Evolutionary conservation across 1,140 invertebrate genomes (phyloP).

Genomic region (Sarcophaga bullata): DNA sequence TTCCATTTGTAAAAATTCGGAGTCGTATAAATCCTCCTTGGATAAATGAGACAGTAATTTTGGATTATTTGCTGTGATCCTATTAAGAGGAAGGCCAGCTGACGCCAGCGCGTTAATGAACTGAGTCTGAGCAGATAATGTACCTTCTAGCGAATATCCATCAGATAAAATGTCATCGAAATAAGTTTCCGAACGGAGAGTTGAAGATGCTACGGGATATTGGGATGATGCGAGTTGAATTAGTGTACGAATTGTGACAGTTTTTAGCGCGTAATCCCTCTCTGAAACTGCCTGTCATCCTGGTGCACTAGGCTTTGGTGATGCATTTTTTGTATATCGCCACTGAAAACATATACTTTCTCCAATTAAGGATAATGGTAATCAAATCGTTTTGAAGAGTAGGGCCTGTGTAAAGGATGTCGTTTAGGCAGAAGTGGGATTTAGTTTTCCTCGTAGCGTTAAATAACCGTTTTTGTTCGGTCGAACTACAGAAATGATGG

Average conservation of each 20-base stretch:
- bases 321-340: not conserved
- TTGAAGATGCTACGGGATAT: constrained; percentile 7
- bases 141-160: not conserved
- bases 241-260: constrained; percentile 19
- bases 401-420: too few species aligned
- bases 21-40: too few species aligned
- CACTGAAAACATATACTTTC: not conserved
- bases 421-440: too few species aligned
- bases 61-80: not conserved
- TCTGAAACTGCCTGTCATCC: constrained; percentile 46
- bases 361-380: constrained; percentile 10
- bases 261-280: constrained; percentile 31
- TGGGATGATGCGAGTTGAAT: not conserved
- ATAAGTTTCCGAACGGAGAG: constrained; percentile 14
- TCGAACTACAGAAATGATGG: too few species aligned
- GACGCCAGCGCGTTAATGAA: not conserved
- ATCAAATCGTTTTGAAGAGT: too few species aligned
- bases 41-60: too few species aligned
- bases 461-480: too few species aligned
- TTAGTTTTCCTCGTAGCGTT: too few species aligned
- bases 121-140: not conserved
- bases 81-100: not conserved
- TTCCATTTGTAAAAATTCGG: too few species aligned
- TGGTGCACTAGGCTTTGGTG: constrained; percentile 36
- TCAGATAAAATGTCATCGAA: constrained; percentile 15